Evolutionary conservation across 2,113 vertebrate genomes (phyloP).

Genomic region (Nasalis larvatus): DNA sequence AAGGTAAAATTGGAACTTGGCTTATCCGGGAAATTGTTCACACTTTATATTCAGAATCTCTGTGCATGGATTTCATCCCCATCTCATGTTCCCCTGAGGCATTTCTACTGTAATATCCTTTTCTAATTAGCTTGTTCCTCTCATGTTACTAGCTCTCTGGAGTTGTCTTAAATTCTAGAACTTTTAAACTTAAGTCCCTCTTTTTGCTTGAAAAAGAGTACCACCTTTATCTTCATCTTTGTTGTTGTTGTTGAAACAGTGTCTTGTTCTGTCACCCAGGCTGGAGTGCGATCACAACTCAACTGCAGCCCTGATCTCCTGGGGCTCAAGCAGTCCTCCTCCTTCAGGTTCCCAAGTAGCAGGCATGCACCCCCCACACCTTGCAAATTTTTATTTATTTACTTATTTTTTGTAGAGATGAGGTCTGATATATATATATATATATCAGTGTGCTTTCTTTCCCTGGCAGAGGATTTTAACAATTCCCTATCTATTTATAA

Average conservation of each 20-base stretch:
- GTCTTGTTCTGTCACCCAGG: too few species aligned
- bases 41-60: neutral
- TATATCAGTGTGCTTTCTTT: neutral
- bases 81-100: neutral
- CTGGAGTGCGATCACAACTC: too few species aligned
- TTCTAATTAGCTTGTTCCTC: neutral
- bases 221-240: neutral
- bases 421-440: too few species aligned
- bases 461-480: neutral
- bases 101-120: neutral
- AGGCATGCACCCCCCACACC: too few species aligned
- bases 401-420: too few species aligned
- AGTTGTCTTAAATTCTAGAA: slow-evolving; percentile 11
- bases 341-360: too few species aligned
- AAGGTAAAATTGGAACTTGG: slow-evolving; percentile 14
- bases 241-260: too few species aligned
- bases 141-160: neutral
- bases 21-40: neutral
- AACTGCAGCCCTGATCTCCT: too few species aligned
- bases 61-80: neutral
- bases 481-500: neutral
- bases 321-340: too few species aligned
- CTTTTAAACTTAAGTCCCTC: slow-evolving; percentile 20
- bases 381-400: too few species aligned
- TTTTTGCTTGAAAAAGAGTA: neutral